Conservation (phyloP, 2,888 invertebrate genomes). For the Himalopsyche anomala region DNA sequence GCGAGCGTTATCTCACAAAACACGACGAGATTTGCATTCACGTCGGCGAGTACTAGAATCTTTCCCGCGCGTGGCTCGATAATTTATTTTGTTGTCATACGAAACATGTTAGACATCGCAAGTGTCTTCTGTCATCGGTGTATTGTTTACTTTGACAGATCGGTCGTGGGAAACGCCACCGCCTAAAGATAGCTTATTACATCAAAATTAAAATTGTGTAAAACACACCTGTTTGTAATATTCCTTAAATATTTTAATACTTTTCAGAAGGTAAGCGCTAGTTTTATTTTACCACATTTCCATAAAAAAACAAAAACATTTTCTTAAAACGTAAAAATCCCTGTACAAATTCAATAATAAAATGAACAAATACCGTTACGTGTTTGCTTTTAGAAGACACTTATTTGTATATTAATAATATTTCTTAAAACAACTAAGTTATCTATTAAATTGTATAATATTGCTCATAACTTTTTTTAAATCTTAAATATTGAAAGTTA, state of each 20-base stretch:
- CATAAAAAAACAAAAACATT: too few relatives aligned
- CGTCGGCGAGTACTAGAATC: background rate
- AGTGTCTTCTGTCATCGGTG: conserved; percentile 49
- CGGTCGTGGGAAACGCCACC: conserved; percentile 22
- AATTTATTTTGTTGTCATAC: conserved; percentile 17
- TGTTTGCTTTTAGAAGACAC: too few relatives aligned
- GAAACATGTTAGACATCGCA: conserved; percentile 24
- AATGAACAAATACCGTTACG: too few relatives aligned
- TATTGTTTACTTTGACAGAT: conserved; percentile 54
- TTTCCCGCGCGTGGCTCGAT: background rate
- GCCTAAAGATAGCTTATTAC: conserved; percentile 24
- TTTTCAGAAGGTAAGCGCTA: conserved; percentile 28
- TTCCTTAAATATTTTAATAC: background rate
- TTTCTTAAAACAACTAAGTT: too few relatives aligned
- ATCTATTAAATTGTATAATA: too few relatives aligned
- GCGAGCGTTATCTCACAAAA: background rate
- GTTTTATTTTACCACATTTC: background rate
- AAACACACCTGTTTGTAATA: background rate
- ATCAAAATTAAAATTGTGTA: background rate
- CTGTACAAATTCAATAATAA: too few relatives aligned
- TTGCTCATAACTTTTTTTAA: too few relatives aligned
- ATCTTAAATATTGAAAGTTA: too few relatives aligned
- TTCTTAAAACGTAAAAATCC: too few relatives aligned
- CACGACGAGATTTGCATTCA: conserved; percentile 24
- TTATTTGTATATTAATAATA: too few relatives aligned